phyloP scores from a whole-genome alignment of 2,797 vertebrate species.

The Corythornis leucogaster region DNA sequence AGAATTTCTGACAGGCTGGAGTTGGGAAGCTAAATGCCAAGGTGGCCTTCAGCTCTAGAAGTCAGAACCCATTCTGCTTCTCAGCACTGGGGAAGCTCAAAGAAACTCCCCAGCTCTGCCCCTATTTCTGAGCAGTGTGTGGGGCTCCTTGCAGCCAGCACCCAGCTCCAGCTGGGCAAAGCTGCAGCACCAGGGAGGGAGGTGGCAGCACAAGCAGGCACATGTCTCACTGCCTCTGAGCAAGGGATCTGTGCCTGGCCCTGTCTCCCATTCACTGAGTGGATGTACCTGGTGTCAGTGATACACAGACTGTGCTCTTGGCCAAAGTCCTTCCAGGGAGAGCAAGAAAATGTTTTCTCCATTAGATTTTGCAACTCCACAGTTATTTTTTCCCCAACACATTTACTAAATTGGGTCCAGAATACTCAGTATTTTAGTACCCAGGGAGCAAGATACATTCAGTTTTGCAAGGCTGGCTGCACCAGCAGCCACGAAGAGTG shows the following conservation, averaged over 20 bases:
- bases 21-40: not conserved
- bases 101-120: not conserved
- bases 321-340: not conserved
- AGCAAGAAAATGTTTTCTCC: not conserved
- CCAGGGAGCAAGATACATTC: not conserved
- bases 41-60: not conserved
- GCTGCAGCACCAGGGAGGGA: not conserved
- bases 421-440: not conserved
- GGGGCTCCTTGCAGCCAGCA: not conserved
- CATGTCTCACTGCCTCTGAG: not conserved
- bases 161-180: not conserved
- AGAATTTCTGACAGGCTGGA: not conserved
- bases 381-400: not conserved
- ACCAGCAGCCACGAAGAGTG: not conserved
- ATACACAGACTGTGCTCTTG: not conserved
- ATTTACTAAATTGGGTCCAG: not conserved
- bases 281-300: not conserved
- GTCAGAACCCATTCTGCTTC: not conserved
- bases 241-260: not conserved
- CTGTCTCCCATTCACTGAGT: not conserved
- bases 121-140: not conserved
- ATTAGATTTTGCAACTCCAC: not conserved
- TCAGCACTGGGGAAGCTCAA: not conserved
- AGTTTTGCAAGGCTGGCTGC: not conserved
- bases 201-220: not conserved